Evolutionary conservation across 2,888 invertebrate genomes (phyloP), one percentile per base, ranked within the genome.

Genomic region (Nasonovia ribisnigri): DNA sequence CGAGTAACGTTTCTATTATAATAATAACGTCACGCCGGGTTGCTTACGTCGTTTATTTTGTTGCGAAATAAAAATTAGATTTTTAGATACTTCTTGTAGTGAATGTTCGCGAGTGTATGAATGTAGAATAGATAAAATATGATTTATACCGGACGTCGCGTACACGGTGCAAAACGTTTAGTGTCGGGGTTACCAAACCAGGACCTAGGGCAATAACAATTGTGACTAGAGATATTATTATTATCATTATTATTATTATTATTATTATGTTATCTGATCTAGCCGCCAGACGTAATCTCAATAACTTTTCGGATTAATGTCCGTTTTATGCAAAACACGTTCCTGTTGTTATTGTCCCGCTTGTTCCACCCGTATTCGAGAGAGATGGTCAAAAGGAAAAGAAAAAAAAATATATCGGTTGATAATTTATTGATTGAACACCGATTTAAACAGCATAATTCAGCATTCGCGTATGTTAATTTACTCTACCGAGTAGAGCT

Each of bases 231-330:
- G 86, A 57, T 51, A 88, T n/a, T 88, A 88, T 57, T 54, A n/a
- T n/a, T n/a, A n/a, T n/a, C n/a, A n/a, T n/a, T n/a, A n/a, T n/a
- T n/a, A n/a, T n/a, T 54, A 57, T 57, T 51, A 51, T 51, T 57
- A 43, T 43, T 16, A 36, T 48, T 87, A 29, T 90, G n/a, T 84
- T 91, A 91, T 91, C 91, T 43, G 91, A 84, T 84, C 29, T 91
- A 84, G 90, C 90, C 84, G 77, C 84, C 16, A 54, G 91, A 84
- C 84, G 42, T 91, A 84, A 57, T 84, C 54, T 54, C 84, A 46
- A 91, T 86, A 91, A 54, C 43, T 54, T 91, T 86, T 57, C 48
- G 57, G n/a, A 84, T 84, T 84, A 91, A 92, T 86, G 86, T 92
- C n/a, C 26, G 43, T 92, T 87, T 92, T 86, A 60, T 86, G 60